Base-by-base conservation (phyloP, 2,797 vertebrate genomes). In the Notolabrus celidotus region DNA sequence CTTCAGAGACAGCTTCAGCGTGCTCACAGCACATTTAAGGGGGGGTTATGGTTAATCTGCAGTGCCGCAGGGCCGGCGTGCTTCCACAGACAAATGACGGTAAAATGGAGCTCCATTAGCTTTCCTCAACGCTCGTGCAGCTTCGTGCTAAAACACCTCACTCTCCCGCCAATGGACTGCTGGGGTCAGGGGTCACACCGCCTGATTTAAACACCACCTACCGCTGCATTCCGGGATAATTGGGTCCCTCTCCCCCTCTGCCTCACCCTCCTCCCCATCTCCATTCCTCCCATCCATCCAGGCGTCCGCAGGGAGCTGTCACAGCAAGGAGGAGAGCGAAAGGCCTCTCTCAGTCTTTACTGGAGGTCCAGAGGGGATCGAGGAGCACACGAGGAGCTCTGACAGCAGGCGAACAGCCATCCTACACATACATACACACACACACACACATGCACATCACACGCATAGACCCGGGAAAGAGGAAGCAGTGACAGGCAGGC, bases 401-500 rank as follows among this genome's bases (percentile, higher is more conserved):
- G 82, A 86, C 86, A 84, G 79, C 63, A 58, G 74, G 71, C 62
- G 19, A 68, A 34, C 71, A 64, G 53, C 46, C 58, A n/a, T 25
- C 53, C n/a, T 29, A 45, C 43, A 45, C 43, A 14, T 38, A 50
- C 58, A 43, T 46, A 29, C 57, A 53, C 46, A n/a, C 38, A 50
- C 58, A 47, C 51, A 25, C 58, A 57, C 47, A 15, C 39, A 51
- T 50, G 33, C 17, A n/a, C 47, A 50, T 7, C 25, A 42, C 43
- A 25, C 16, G n/a, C 3, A 29, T n/a, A n/a, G n/a, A n/a, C n/a
- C n/a, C n/a, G n/a, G 9, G 16, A 20, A 22, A 1, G 47, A 41
- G 57, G 33, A 7, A 60, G 71, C 52, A 19, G 58, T 86, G 89
- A 91, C 90, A 93, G 86, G 75, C 72, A 62, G 74, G 51, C 73